phyloP scores from a whole-genome alignment of 2,888 invertebrate species.

The Blastobasis adustella region DNA sequence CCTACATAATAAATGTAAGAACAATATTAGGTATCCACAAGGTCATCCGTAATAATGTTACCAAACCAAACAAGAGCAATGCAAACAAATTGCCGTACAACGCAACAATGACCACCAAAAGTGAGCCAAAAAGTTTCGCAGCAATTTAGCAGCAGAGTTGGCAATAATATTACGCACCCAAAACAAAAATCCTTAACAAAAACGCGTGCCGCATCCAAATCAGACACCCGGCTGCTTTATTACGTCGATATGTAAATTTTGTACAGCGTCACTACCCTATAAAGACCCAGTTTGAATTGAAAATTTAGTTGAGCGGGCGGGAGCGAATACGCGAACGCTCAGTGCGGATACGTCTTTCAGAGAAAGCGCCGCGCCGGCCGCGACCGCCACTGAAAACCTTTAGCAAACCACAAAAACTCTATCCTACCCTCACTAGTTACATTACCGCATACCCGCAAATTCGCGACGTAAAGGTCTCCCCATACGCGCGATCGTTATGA shows the following conservation, averaged over 20 bases:
- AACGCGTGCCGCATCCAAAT: conserved; percentile 61
- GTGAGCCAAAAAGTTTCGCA: no score
- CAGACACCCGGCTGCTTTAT: conserved; percentile 66
- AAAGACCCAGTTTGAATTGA: conserved; percentile 74
- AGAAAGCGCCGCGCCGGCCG: conserved; percentile 53
- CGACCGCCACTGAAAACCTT: background rate
- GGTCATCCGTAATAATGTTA: no score
- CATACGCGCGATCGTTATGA: no score
- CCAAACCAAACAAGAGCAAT: no score
- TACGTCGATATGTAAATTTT: conserved; percentile 74
- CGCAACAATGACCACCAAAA: no score
- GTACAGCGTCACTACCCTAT: conserved; percentile 74
- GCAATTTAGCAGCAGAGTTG: no score
- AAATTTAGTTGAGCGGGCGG: conserved; percentile 70
- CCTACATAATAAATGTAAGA: no score
- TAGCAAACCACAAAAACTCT: background rate
- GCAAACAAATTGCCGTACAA: no score
- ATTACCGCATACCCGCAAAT: no score
- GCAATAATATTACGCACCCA: background rate
- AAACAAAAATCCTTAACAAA: conserved; percentile 35
- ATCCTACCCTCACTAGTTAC: no score
- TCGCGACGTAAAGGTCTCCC: no score
- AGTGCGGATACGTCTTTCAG: conserved; percentile 71
- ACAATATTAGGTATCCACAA: no score
- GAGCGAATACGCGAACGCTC: conserved; percentile 52